Evolutionary conservation across 2,797 vertebrate genomes (phyloP).

Genomic region (Sebastes steindachneri): DNA sequence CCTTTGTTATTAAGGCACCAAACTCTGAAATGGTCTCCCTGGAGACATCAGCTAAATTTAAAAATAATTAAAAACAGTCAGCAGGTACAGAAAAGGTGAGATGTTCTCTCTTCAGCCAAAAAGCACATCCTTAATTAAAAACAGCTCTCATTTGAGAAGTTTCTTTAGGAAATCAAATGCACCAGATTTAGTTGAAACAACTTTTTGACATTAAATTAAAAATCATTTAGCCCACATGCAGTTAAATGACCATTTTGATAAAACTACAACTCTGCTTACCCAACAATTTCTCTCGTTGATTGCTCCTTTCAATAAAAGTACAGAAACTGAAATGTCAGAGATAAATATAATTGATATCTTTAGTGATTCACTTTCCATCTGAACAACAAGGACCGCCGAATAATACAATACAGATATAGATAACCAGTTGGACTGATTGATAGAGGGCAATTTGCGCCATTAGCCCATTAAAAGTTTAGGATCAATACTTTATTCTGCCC

Average conservation of each 20-base stretch:
- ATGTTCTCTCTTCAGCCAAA: not conserved
- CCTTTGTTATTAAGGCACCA: not conserved
- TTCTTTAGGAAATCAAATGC: not conserved
- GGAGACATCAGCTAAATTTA: not conserved
- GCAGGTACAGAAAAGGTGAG: not conserved
- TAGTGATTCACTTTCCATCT: not conserved
- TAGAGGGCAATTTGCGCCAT: constrained; percentile 22
- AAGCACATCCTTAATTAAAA: not conserved
- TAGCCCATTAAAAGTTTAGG: constrained; percentile 41
- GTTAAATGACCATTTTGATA: not conserved
- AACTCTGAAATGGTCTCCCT: not conserved
- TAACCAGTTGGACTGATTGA: constrained; percentile 25
- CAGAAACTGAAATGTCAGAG: constrained; percentile 11
- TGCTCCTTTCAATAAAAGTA: not conserved
- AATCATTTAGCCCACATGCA: not conserved
- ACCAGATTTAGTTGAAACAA: not conserved
- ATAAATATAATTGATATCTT: not conserved
- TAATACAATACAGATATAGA: constrained; percentile 1
- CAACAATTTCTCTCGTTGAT: not conserved
- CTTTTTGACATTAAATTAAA: not conserved
- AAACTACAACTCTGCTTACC: not conserved
- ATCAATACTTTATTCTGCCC: constrained; percentile 42
- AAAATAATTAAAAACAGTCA: not conserved
- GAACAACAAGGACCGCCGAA: not conserved
- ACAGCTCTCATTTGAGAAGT: not conserved